Evolutionary conservation across 2,113 vertebrate species (phyloP), one percentile per base, ranked within the genome.

Genomic region (Propithecus coquereli): DNA sequence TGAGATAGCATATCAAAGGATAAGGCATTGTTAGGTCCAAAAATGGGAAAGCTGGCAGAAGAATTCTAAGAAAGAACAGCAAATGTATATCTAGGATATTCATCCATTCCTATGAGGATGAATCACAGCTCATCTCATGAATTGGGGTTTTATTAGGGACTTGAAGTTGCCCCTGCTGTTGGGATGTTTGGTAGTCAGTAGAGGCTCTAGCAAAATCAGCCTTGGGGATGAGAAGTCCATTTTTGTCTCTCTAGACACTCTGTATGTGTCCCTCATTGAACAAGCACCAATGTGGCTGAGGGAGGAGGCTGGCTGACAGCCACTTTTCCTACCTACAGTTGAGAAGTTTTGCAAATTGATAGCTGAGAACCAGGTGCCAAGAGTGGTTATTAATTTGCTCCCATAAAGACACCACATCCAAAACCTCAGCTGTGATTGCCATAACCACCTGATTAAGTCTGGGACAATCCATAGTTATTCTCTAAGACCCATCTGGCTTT

Each of bases 401-500:
- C 59, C 90, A 40, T 79, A 68, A 94, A 25, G 11, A 45, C n/a
- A 18, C 34, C 57, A 94, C 37, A 81, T 68, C 76, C 65, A 20
- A 85, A 80, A 32, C 59, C 92, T 94, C 84, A 92, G 45, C 70
- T 92, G 65, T 71, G 80, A 91, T 84, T 91, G 77, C 57, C 50
- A 10, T 93, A 88, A 85, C 87, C 59, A 63, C 47, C 37, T 91
- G 61, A 89, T 96, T 81, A 92, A 90, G 76, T 87, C 87, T 88
- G 65, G 57, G 40, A 34, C 30, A 37, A 57, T 76, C 76, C 27
- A 17, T 61, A 90, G 25, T 96, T 84, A 84, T 92, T 91, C 80
- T 76, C 87, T 50, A 91, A 96, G 95, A 95, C 59, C 84, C 92
- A 96, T 95, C 94, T 97, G 94, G 70, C 32, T 79, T 87, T 77